Conservation (phyloP, 2,113 vertebrate species). For the Opisthocomus hoazin region DNA sequence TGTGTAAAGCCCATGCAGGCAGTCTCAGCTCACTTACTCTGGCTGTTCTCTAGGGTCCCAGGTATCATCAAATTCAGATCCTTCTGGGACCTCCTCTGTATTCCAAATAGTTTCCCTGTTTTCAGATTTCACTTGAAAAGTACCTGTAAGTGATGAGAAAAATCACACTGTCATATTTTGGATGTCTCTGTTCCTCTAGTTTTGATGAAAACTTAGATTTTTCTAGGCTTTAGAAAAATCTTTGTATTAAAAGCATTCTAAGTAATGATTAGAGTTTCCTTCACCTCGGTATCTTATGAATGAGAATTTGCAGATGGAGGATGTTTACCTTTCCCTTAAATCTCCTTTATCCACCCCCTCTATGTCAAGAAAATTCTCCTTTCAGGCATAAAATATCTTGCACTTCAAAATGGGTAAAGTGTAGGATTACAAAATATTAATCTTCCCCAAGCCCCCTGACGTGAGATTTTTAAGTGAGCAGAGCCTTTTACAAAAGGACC, state of each 20-base stretch:
- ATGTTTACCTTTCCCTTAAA: background rate
- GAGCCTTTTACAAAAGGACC: background rate
- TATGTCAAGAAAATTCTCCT: background rate
- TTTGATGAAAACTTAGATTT: background rate
- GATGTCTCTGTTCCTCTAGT: background rate
- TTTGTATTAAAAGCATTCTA: background rate
- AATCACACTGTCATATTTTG: background rate
- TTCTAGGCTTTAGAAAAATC: background rate
- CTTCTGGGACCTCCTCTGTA: conserved; percentile 81
- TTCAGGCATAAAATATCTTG: background rate
- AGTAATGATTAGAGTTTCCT: background rate
- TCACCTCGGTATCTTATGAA: background rate
- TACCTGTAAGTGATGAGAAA: conserved; percentile 24
- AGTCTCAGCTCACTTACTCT: conserved; percentile 77
- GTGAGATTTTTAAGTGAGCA: background rate
- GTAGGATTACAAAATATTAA: background rate
- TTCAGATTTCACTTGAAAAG: conserved; percentile 39
- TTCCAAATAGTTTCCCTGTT: conserved; percentile 84
- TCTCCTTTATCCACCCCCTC: background rate
- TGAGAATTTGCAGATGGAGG: background rate
- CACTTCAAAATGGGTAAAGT: background rate
- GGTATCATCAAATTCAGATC: conserved; percentile 80
- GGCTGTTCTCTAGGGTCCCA: conserved; percentile 84
- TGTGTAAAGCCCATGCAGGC: background rate
- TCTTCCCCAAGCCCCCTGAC: background rate